These are phyloP conservation scores for Bubo scandiacus DNA, from an alignment of 2,113 vertebrate genomes.

Conservation along the genomic window DNA sequence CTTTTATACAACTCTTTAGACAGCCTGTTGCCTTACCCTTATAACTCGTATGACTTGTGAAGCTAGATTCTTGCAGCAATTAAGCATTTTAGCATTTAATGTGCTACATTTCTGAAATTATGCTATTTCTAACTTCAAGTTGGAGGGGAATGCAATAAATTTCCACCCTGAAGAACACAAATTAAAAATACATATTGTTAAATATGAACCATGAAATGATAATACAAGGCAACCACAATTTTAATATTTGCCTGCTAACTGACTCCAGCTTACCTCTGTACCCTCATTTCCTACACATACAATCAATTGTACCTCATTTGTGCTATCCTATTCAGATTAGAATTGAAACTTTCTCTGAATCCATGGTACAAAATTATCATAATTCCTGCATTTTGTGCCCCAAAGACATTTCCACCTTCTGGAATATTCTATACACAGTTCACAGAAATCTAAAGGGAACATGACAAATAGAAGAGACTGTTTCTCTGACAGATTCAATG, in stretches of 20 bases:
- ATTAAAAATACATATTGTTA: rapidly evolving
- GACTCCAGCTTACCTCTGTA: background rate
- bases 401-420: background rate
- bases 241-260: background rate
- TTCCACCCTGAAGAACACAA: background rate
- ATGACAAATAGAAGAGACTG: background rate
- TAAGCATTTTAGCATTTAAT: background rate
- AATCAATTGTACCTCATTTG: background rate
- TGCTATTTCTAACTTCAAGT: background rate
- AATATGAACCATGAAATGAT: background rate
- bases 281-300: background rate
- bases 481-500: background rate
- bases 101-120: background rate
- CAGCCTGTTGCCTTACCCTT: background rate
- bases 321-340: background rate
- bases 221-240: background rate
- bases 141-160: background rate
- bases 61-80: background rate
- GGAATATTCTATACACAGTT: background rate
- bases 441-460: background rate
- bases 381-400: background rate
- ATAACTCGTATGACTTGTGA: background rate
- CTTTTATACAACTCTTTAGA: background rate
- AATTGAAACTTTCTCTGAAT: background rate
- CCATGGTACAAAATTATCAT: background rate